Base-by-base conservation (phyloP, 1,140 invertebrate genomes). In the Oryzaephilus surinamensis region DNA sequence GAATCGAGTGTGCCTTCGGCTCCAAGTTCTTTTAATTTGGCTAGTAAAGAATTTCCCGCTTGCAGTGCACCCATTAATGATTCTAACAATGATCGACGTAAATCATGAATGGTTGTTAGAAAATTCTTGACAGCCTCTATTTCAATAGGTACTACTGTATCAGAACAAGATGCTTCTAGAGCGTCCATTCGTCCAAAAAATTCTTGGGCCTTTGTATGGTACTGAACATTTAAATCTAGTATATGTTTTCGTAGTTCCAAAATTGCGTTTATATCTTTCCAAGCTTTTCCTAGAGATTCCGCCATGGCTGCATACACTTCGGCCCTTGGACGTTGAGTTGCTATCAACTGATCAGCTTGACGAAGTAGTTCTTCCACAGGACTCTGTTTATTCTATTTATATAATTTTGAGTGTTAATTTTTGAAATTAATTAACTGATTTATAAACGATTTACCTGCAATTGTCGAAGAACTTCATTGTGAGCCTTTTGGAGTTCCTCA, bases 301-400 rank as follows among this genome's bases (percentile, higher is more conserved):
- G 88, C 88, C 90, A 95, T 94, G 1, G 88, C 87, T 33, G 82
- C 77, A 56, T 92, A 90, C 12, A 93, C 83, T 66, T 79, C 82
- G 46, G 76, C 77, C 45, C 78, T 71, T 8, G 81, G 77, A 51
- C 74, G 75, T 56, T 92, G 84, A 4, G 76, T 81, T 13, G 79
- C 76, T 43, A 89, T 83, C 43, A 89, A 65, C 51, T 82, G 77
- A 63, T 94, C 89, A 1, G 88, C 88, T 62, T 87, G 79, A 23
- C 79, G 71, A 29, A 93, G 72, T 34, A 94, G 72, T 63, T 93
- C 87, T 53, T 89, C 84, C 43, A 94, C 87, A 30, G 91, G 88
- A 57, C 81, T 85, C 60, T 93, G 86, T 66, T 94, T 89, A 50
- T 74, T 81, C 85, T 93, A 58, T 21, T n/a, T n/a, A n/a, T n/a